Evolutionary conservation across 2,888 invertebrate genomes (phyloP).

Genomic region (Hydroisotoma schaefferi): DNA sequence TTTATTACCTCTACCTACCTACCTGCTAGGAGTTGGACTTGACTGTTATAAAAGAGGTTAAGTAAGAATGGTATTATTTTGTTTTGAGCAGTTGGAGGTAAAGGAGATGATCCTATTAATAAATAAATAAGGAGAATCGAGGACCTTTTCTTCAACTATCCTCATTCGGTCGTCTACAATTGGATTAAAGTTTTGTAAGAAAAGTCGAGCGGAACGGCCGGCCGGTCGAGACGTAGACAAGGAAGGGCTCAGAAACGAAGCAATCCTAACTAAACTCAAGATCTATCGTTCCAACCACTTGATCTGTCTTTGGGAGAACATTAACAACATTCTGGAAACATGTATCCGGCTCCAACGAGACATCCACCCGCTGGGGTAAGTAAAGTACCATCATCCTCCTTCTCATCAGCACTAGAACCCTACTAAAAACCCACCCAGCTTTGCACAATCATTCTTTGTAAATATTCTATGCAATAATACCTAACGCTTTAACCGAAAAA

Average conservation of each 20-base stretch:
- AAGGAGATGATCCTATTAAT: slow-evolving; percentile 16
- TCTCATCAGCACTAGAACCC: too few species aligned
- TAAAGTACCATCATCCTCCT: slow-evolving; percentile 14
- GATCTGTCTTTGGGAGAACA: not conserved
- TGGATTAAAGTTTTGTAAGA: slow-evolving; percentile 10
- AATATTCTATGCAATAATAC: too few species aligned
- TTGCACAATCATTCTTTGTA: too few species aligned
- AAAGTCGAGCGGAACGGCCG: slow-evolving; percentile 5
- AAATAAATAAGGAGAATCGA: slow-evolving; percentile 10
- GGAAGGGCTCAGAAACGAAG: too few species aligned
- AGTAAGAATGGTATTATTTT: too few species aligned
- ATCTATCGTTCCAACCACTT: too few species aligned
- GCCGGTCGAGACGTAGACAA: slow-evolving; percentile 5
- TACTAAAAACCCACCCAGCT: too few species aligned
- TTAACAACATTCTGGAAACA: slow-evolving; percentile 50
- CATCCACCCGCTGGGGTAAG: slow-evolving; percentile 73
- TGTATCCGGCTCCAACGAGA: slow-evolving; percentile 73
- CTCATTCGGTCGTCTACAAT: slow-evolving; percentile 6
- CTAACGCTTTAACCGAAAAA: too few species aligned
- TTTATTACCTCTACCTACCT: not conserved
- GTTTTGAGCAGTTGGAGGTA: slow-evolving; percentile 12
- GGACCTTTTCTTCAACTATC: not conserved
- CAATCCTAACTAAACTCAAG: too few species aligned
- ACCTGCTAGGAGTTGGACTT: not conserved
- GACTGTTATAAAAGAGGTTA: too few species aligned